A percentile compares a stretch with the other conserved stretches of the same genome.
Evolutionary conservation across 1,140 invertebrate species (phyloP).

Genomic region (Fopius arisanus): DNA sequence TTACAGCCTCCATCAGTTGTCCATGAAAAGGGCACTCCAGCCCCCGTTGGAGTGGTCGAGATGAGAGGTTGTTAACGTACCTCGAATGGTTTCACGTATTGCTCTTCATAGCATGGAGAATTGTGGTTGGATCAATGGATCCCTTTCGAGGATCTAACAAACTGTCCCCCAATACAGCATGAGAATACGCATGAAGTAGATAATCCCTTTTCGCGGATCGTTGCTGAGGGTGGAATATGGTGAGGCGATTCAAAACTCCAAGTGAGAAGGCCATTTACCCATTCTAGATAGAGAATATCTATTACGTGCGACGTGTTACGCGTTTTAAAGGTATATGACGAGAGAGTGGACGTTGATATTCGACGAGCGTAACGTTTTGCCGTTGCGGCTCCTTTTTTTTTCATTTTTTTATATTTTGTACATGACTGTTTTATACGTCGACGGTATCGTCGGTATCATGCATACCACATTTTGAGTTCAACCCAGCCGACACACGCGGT

Average conservation of each 20-base stretch:
- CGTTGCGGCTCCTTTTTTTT: constrained; percentile 18
- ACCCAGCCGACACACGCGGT: neutral
- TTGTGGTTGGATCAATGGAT: constrained; percentile 7
- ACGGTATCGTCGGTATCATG: neutral
- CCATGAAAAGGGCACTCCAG: neutral
- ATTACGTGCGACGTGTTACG: constrained; percentile 34
- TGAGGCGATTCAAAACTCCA: neutral
- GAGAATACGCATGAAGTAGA: constrained; percentile 10
- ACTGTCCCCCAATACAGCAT: constrained; percentile 17
- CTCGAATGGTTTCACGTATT: neutral
- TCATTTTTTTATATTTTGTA: constrained; percentile 14
- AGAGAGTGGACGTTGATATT: constrained; percentile 34
- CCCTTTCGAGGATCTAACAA: neutral
- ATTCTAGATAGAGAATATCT: constrained; percentile 20
- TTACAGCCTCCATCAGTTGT: neutral
- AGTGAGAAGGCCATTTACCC: no score
- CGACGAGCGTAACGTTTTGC: constrained; percentile 33
- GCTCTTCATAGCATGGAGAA: neutral
- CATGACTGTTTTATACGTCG: neutral
- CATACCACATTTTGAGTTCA: neutral
- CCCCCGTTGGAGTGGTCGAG: neutral
- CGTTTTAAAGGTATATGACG: constrained; percentile 30
- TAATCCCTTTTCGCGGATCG: constrained; percentile 26
- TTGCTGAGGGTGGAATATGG: constrained; percentile 15
- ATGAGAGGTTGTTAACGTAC: neutral